Evolutionary conservation across 2,797 vertebrate species (phyloP), one percentile per base, ranked within the genome.

Genomic region (Rhinogobio ventralis): DNA sequence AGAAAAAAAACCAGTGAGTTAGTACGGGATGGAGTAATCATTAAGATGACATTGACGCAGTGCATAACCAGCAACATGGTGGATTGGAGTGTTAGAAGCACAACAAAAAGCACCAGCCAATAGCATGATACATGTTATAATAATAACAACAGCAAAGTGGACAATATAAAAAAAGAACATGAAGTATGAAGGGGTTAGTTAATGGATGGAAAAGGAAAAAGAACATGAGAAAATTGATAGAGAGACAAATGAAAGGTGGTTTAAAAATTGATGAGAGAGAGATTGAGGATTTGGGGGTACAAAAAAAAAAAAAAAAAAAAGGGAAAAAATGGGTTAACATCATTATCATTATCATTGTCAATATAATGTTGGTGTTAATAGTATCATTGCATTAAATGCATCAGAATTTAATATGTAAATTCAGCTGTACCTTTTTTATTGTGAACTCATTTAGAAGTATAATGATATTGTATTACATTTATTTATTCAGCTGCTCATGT

Each of bases 271-370:
- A 49, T 33, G 9, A 62, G 25, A 15, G 66, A 23, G 15, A 68
- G 42, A 86, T 84, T 55, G 30, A 76, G 51, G 51, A 73, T 85
- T 85, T 42, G 66, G 33, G 78, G 83, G 36, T 57, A 66, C n/a
- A 83, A 85, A 46, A 79, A 81, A 78, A 23, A 8, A 13, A 82
- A 85, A 46, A 79, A 83, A 78, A 15, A 10, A 10, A 5, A 46
- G 36, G n/a, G 0, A 60, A 60, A 74, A 82, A 36, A 67, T 23
- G 28, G 72, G 45, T 74, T 66, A 87, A 74, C 23, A 77, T 23
- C 6, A 36, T 84, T 3, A 77, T 23, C 6, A 36, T 84, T 3
- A 69, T 82, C 33, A 55, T 8, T 76, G 13, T 20, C 25, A 67
- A 42, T 66, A 42, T 46, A 72, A 23, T 3, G 57, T 28, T 49